phyloP scores from a whole-genome alignment of 2,113 vertebrate genomes.

The Tyrannus savana region DNA sequence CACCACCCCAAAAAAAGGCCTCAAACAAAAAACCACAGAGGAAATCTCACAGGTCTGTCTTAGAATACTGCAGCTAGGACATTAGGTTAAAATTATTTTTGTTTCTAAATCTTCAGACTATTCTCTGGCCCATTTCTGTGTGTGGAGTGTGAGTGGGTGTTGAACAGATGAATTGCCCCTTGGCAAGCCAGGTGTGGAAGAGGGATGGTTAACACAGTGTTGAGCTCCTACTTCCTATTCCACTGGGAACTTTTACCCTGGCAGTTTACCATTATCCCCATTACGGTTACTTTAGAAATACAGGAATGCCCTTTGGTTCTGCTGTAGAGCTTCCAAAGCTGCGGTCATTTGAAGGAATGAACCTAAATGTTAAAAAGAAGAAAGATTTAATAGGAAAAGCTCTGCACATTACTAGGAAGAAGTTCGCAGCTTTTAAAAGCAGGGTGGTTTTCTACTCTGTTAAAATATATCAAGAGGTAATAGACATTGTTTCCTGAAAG shows the following conservation, averaged over 20 bases:
- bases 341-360: neutral
- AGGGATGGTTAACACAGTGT: neutral
- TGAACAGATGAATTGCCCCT: neutral
- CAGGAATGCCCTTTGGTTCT: neutral
- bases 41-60: neutral
- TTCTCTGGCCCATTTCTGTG: neutral
- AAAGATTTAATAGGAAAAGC: neutral
- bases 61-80: neutral
- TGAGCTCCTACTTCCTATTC: neutral
- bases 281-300: neutral
- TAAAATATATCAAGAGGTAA: neutral
- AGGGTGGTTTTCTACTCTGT: neutral
- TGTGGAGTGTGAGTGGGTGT: neutral
- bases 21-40: neutral
- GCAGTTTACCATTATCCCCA: neutral
- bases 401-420: neutral
- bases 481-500: neutral
- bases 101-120: neutral
- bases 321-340: neutral
- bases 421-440: neutral
- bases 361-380: neutral
- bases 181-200: neutral
- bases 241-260: neutral
- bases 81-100: neutral
- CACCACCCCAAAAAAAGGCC: rapidly evolving